These are phyloP conservation scores for Pteropus rufus DNA, from an alignment of 2,797 vertebrate species.

Conservation along the genomic window DNA sequence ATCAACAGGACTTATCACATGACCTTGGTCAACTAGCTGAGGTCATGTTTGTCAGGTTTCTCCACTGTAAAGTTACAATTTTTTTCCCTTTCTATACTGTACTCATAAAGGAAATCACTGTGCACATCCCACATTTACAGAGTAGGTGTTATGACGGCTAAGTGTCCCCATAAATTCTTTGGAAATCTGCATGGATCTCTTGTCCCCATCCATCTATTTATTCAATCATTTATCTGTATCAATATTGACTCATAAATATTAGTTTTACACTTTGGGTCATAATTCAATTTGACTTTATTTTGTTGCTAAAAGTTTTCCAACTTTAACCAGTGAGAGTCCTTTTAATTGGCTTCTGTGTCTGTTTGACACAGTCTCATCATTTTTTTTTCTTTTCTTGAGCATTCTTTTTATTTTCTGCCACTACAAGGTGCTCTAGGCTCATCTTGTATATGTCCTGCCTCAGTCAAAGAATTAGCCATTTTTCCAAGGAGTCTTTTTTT, in stretches of 20 bases:
- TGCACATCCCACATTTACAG: background rate
- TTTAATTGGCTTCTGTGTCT: background rate
- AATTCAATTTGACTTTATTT: background rate
- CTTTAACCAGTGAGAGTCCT: background rate
- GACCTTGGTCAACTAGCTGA: background rate
- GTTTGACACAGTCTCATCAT: background rate
- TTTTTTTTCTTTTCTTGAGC: background rate
- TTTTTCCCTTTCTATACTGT: background rate
- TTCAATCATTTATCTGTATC: background rate
- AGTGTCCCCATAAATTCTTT: background rate
- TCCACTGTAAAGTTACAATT: background rate
- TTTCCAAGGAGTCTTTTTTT: background rate
- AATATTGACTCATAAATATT: background rate
- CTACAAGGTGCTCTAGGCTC: background rate
- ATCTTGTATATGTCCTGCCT: background rate
- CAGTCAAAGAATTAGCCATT: background rate
- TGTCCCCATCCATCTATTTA: background rate
- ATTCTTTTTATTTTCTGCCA: background rate
- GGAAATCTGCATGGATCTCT: background rate
- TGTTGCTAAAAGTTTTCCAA: background rate
- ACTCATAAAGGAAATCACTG: background rate
- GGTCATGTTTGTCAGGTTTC: background rate
- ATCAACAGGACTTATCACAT: background rate
- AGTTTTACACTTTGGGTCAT: background rate
- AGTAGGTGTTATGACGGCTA: background rate